Percentiles rank a stretch among this genome's conserved stretches.
Conservation (phyloP, 37 sponge, comb jelly and placozoan genomes). For the Eunapius fragilis region DNA sequence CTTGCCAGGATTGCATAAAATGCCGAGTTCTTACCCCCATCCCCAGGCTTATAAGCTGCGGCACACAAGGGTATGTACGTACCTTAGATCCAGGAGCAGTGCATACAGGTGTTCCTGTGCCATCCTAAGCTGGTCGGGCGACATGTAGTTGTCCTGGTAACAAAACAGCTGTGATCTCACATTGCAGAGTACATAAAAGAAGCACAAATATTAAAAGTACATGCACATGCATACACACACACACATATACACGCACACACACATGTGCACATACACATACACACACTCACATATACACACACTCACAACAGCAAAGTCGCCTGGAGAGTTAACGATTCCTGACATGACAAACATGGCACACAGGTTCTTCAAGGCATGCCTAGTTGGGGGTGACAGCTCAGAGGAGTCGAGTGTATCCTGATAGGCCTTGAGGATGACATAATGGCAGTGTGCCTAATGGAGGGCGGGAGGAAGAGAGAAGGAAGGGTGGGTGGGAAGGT, state of each 20-base stretch:
- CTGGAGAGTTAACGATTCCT: slow-evolving; percentile 50
- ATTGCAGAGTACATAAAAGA: too few relatives aligned
- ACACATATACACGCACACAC: too few relatives aligned
- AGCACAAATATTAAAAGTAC: too few relatives aligned
- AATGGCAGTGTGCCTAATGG: slow-evolving; percentile 83
- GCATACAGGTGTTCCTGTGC: not conserved
- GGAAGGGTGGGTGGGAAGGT: not conserved
- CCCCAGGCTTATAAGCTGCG: too few relatives aligned
- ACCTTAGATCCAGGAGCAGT: slow-evolving; percentile 14
- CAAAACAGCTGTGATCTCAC: not conserved
- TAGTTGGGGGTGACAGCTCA: slow-evolving; percentile 40
- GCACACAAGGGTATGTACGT: not conserved
- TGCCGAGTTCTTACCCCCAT: too few relatives aligned
- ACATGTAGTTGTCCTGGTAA: not conserved
- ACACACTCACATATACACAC: not conserved
- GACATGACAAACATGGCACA: slow-evolving; percentile 63
- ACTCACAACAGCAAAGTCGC: slow-evolving; percentile 73
- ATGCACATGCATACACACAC: too few relatives aligned
- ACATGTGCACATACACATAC: not conserved
- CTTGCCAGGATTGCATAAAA: too few relatives aligned
- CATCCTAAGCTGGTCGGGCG: not conserved
- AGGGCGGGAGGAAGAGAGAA: too few relatives aligned
- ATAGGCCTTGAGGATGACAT: slow-evolving; percentile 65
- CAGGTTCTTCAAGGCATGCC: slow-evolving; percentile 44
- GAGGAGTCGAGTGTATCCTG: slow-evolving; percentile 27